A percentile compares a stretch with the other conserved stretches of the same genome.
Evolutionary conservation across 1,140 invertebrate genomes (phyloP).

Genomic region (Sycophila sp.): DNA sequence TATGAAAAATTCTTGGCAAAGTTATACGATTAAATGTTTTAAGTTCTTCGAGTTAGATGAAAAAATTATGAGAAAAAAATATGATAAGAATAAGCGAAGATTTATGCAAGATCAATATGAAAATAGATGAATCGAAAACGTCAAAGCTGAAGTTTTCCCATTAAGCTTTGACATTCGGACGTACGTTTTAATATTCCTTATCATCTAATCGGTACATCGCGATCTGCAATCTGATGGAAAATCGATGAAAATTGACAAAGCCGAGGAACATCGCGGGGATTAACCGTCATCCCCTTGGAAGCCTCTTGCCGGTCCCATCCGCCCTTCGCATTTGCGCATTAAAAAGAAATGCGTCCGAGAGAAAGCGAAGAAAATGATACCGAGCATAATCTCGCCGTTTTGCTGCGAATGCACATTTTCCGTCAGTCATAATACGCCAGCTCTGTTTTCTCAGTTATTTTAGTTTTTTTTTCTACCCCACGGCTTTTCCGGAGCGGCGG

Average conservation of each 20-base stretch:
- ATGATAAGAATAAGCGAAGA: too few relatives aligned
- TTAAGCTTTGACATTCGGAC: too few relatives aligned
- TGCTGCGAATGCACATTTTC: background rate
- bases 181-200: too few relatives aligned
- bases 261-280: background rate
- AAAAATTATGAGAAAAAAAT: too few relatives aligned
- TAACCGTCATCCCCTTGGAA: constrained; percentile 14
- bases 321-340: background rate
- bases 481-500: too few relatives aligned
- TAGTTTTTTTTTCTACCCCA: background rate
- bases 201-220: too few relatives aligned
- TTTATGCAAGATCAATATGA: too few relatives aligned
- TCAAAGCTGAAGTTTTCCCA: too few relatives aligned
- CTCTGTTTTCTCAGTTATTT: background rate
- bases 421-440: background rate
- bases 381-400: background rate
- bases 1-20: too few relatives aligned
- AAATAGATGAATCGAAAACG: background rate
- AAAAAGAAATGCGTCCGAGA: background rate
- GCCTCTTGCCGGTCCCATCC: background rate
- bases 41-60: too few relatives aligned
- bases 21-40: too few relatives aligned
- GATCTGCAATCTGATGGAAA: background rate
- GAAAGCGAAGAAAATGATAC: too few relatives aligned
- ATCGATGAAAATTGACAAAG: constrained; percentile 16